Evolutionary conservation across 1,140 invertebrate genomes (phyloP), one percentile per base, ranked within the genome.

Genomic region (Plodia interpunctella): DNA sequence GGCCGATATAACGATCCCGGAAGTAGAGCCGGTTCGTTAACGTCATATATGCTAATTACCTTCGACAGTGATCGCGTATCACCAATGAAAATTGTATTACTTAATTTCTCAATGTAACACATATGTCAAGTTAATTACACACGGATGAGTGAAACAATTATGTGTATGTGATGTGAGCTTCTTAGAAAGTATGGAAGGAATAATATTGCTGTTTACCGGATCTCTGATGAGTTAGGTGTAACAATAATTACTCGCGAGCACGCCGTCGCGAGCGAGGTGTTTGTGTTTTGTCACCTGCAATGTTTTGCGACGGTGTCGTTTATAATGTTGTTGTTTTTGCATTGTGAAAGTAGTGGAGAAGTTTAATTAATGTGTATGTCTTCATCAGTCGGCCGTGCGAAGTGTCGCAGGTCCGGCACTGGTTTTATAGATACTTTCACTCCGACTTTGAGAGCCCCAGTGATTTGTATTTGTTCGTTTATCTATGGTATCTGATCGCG

Each of bases 11-110:
- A 80, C 72, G 78, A 83, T 80, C 85, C 83, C 85, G 85, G 85
- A 88, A 88, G 82, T 83, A 71, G 69, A 78, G 85, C 80, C 78
- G 77, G 83, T 87, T 82, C 68, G 78, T 82, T 74, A 83, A 82
- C 81, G 78, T 86, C 80, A 81, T 78, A 69, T 86, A 88, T 86
- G 83, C 75, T 85, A 88, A 86, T 87, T 80, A 74, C 58, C 69
- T 63, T 76, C 70, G 72, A 74, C 74, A 74, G 75, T 79, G 76
- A 68, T 76, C 72, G 59, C 49, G 59, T 61, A 56, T 53, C 51
- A 51, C 52, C 38, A 18, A 53, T 15, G 20, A 56, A 61, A 55
- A 52, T 59, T 28, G 13, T 53, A 20, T 20, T 51, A n/a, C n/a
- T n/a, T n/a, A 17, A 17, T 51, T 20, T 19, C 3, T 8, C 20